Evolutionary conservation across 2,113 vertebrate genomes (phyloP).

Genomic region (Cinclus cinclus): DNA sequence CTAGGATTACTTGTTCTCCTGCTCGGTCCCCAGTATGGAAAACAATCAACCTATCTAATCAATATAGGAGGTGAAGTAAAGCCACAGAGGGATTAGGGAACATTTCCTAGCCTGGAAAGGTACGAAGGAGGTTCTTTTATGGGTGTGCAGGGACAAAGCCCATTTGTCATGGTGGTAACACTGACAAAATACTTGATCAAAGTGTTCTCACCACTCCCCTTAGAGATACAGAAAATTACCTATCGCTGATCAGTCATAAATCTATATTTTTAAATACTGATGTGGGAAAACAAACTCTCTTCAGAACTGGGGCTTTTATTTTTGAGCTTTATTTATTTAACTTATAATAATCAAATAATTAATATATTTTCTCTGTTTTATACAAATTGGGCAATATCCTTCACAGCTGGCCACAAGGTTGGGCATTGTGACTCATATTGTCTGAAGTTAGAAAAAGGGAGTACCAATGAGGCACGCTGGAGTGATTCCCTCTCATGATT

Average conservation of each 20-base stretch:
- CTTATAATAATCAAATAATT: slow-evolving; percentile 69
- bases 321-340: slow-evolving; percentile 79
- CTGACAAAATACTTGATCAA: slow-evolving; percentile 17
- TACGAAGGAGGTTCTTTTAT: slow-evolving; percentile 16
- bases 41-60: background rate
- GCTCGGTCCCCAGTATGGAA: slow-evolving; percentile 9
- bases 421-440: background rate
- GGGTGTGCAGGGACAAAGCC: background rate
- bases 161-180: background rate
- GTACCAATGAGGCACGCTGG: background rate
- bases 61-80: background rate
- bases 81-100: slow-evolving; percentile 10
- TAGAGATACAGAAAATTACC: slow-evolving; percentile 4
- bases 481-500: background rate
- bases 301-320: slow-evolving; percentile 63
- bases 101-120: slow-evolving; percentile 1
- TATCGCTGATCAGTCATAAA: slow-evolving; percentile 43
- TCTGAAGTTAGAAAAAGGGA: background rate
- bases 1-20: slow-evolving; percentile 38
- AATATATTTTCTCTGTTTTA: slow-evolving; percentile 69
- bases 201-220: background rate
- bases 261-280: slow-evolving; percentile 69
- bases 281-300: slow-evolving; percentile 37
- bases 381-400: slow-evolving; percentile 13
- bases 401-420: background rate